Conservation (phyloP, 2,113 vertebrate species). For the Centropristis striata region DNA sequence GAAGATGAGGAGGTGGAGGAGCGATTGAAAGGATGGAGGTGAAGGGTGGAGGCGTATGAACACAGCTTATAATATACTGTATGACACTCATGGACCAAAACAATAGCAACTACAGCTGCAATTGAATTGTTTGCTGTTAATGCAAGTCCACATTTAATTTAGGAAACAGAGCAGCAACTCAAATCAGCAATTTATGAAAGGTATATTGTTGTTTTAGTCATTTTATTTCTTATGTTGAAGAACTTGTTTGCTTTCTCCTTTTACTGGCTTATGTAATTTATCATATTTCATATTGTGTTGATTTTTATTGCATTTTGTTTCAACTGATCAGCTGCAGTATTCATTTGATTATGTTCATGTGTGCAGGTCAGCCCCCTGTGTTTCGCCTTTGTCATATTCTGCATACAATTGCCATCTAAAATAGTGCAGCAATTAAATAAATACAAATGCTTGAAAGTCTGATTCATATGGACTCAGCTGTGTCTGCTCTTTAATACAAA, state of each 20-base stretch:
- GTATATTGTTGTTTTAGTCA: neutral
- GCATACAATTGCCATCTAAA: conserved; percentile 1
- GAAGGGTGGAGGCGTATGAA: conserved; percentile 13
- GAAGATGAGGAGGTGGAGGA: conserved; percentile 26
- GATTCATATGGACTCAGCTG: neutral
- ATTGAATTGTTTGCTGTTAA: conserved; percentile 11
- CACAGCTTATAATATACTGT: neutral
- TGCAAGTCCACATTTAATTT: conserved; percentile 8
- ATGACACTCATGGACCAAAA: conserved; percentile 63
- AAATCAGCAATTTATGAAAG: no score
- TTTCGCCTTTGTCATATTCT: neutral
- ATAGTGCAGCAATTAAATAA: conserved; percentile 43
- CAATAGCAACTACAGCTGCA: neutral
- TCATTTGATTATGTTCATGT: neutral
- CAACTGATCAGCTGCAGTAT: neutral
- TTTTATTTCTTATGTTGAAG: conserved; percentile 6
- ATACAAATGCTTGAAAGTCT: conserved; percentile 34
- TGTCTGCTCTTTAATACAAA: neutral
- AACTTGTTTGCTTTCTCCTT: conserved; percentile 13
- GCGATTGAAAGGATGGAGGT: conserved; percentile 4
- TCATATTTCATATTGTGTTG: conserved; percentile 38
- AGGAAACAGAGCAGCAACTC: neutral
- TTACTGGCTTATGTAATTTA: neutral
- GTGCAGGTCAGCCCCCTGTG: neutral
- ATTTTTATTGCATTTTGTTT: neutral